Evolutionary conservation across 1,140 invertebrate species (phyloP).

Genomic region (Octopus sinensis): DNA sequence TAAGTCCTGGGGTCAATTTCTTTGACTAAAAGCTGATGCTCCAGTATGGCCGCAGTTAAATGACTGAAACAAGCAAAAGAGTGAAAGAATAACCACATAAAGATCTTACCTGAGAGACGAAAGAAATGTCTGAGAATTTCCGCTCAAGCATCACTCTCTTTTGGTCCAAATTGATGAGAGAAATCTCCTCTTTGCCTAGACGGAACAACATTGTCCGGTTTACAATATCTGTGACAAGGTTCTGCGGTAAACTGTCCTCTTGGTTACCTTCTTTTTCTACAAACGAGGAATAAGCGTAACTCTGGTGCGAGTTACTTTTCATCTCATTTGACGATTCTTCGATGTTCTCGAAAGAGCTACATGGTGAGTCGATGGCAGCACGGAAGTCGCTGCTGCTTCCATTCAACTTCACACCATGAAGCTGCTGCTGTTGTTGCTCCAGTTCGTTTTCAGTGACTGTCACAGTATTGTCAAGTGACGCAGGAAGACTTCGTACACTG

Average conservation of each 20-base stretch:
- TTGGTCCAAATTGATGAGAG: slow-evolving; percentile 85
- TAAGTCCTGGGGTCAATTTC: no score
- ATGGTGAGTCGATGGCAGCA: slow-evolving; percentile 14
- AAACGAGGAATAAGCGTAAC: neutral
- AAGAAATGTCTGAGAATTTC: slow-evolving; percentile 81
- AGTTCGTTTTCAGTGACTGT: slow-evolving; percentile 47
- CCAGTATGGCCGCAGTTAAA: no score
- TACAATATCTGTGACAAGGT: slow-evolving; percentile 61
- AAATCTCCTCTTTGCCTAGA: slow-evolving; percentile 81
- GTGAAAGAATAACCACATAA: neutral
- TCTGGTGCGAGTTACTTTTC: neutral
- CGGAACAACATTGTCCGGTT: slow-evolving; percentile 89
- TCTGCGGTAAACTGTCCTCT: neutral
- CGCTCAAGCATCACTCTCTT: slow-evolving; percentile 85
- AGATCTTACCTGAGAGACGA: slow-evolving; percentile 71
- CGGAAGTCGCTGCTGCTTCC: slow-evolving; percentile 42
- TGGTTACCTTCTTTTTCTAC: no score
- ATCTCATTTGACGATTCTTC: neutral
- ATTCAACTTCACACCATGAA: slow-evolving; percentile 12
- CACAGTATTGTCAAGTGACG: slow-evolving; percentile 40
- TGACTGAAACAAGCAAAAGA: neutral
- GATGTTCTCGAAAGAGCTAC: slow-evolving; percentile 9
- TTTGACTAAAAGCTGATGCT: no score
- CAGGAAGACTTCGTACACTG: slow-evolving; percentile 47
- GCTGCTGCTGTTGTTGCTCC: slow-evolving; percentile 27